Evolutionary conservation across 2,113 vertebrate genomes (phyloP).

Genomic region (Elgaria multicarinata): DNA sequence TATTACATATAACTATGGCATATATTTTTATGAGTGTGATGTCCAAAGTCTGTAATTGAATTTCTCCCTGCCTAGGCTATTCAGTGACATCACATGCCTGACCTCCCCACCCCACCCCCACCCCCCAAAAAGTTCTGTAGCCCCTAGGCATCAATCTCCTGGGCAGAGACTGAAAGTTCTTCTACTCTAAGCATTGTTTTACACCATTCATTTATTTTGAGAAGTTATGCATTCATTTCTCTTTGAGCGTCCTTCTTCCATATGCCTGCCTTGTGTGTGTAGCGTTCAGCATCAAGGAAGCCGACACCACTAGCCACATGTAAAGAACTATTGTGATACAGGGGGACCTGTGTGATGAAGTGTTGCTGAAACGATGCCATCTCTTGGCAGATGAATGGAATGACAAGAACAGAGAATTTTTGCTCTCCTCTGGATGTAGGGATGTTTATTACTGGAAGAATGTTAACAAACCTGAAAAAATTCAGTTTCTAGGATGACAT

Average conservation of each 20-base stretch:
- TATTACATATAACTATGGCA: neutral
- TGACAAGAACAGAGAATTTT: slow-evolving; percentile 3
- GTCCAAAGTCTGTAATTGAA: neutral
- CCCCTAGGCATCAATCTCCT: neutral
- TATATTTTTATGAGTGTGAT: neutral
- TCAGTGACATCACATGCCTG: neutral
- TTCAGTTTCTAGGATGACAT: neutral
- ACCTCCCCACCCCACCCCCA: neutral
- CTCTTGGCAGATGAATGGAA: slow-evolving; percentile 69
- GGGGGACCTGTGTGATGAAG: neutral
- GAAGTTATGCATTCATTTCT: neutral
- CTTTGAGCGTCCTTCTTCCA: neutral
- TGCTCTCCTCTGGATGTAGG: neutral
- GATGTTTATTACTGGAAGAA: neutral
- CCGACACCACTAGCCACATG: neutral
- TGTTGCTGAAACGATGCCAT: slow-evolving; percentile 73
- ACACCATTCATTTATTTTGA: neutral
- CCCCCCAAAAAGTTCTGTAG: neutral
- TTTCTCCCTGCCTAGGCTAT: neutral
- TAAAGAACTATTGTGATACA: neutral
- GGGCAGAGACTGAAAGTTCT: neutral
- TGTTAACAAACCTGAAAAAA: neutral
- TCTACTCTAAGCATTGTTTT: neutral
- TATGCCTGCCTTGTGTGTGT: neutral
- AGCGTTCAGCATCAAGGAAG: neutral